Percentiles rank a stretch among this genome's conserved stretches.
Evolutionary conservation across 2,888 invertebrate species (phyloP).

Genomic region (Cryptophagus acutangulus): DNA sequence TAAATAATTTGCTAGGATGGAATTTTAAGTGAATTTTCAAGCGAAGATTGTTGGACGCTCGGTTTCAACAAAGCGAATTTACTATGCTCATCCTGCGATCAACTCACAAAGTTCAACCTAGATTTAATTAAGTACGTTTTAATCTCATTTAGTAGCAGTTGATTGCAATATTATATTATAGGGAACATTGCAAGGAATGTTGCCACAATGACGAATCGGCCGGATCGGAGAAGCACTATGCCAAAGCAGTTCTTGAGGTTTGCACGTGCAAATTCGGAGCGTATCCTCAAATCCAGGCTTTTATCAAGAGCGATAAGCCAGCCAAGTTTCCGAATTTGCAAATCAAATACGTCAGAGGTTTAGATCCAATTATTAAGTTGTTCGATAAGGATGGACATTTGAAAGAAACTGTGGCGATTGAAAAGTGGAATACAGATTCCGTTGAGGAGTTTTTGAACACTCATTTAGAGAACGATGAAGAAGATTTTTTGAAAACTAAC

Average conservation of each 20-base stretch:
- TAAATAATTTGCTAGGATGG: conserved; percentile 11
- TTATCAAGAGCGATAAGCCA: conserved; percentile 89
- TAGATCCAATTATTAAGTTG: conserved; percentile 91
- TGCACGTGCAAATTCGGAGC: conserved; percentile 98
- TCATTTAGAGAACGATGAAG: conserved; percentile 63
- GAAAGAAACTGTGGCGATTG: conserved; percentile 87
- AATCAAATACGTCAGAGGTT: conserved; percentile 87
- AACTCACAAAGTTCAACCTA: conserved; percentile 70
- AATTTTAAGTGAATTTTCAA: conserved; percentile 50
- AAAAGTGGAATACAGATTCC: conserved; percentile 98
- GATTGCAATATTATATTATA: conserved; percentile 30
- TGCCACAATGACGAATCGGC: conserved; percentile 71
- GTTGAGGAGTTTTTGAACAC: conserved; percentile 94
- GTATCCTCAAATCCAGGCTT: conserved; percentile 97
- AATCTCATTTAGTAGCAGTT: not conserved
- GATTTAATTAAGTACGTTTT: conserved; percentile 55
- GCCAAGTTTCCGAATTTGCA: conserved; percentile 85
- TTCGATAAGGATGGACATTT: conserved; percentile 79
- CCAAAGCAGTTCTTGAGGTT: conserved; percentile 89
- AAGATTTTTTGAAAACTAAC: conserved; percentile 60
- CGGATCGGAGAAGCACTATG: conserved; percentile 68
- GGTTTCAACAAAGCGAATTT: conserved; percentile 85
- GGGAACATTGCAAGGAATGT: conserved; percentile 71
- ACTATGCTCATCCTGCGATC: conserved; percentile 84
- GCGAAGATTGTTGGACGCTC: conserved; percentile 77